Percentiles rank a stretch among this genome's conserved stretches.
These are phyloP conservation scores for Arvicanthis niloticus DNA, from an alignment of 2,113 vertebrate species.

Conservation along the genomic window DNA sequence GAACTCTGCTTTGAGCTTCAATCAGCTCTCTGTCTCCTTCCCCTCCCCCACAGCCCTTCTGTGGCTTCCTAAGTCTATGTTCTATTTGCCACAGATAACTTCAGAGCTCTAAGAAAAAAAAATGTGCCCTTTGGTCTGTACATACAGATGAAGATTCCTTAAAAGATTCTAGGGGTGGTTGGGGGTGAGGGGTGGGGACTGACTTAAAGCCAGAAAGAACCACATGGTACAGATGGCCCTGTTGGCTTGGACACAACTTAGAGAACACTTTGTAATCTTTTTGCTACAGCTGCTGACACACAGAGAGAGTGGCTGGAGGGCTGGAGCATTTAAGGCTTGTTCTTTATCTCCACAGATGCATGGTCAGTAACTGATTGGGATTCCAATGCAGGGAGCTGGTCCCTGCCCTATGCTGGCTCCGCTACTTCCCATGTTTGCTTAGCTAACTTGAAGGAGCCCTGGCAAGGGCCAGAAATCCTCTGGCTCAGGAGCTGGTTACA, in stretches of 20 bases:
- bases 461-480: background rate
- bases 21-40: background rate
- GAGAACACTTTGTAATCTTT: background rate
- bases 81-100: background rate
- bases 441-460: background rate
- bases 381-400: background rate
- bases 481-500: background rate
- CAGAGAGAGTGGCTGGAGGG: fast-evolving
- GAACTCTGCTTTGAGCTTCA: background rate
- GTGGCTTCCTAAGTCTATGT: background rate
- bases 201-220: background rate
- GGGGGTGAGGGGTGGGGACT: background rate
- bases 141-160: background rate
- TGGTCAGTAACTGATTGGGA: background rate
- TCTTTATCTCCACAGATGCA: background rate
- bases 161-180: background rate
- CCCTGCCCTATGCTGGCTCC: background rate
- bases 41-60: background rate
- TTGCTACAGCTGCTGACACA: background rate
- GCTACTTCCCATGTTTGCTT: background rate
- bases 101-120: background rate
- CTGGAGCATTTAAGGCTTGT: background rate
- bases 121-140: background rate
- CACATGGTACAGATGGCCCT: background rate
- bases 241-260: background rate